Base-by-base conservation (phyloP, 2,113 vertebrate genomes). In the Psettodes erumei region DNA sequence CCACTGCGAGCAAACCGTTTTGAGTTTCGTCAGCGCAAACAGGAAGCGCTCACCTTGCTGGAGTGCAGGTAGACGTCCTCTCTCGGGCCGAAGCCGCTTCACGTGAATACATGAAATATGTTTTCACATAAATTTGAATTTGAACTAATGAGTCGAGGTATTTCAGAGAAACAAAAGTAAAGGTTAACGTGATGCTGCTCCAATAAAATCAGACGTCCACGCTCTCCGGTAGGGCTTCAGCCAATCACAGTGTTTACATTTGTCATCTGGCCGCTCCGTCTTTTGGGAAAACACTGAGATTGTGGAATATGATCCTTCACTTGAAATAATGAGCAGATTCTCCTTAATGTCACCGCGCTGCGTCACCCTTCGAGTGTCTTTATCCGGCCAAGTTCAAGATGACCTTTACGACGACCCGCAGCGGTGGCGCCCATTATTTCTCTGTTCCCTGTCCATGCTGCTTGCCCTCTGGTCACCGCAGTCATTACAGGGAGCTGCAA, bases 401-500 rank as follows among this genome's bases (percentile, higher is more conserved):
- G 50, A 68, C 61, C 70, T 81, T 83, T 78, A n/a, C n/a, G n/a
- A n/a, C n/a, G n/a, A n/a, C n/a, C 48, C 51, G 11, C 35, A 68
- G 65, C 23, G 59, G 65, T 58, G 33, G 61, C 16, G 38, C 25
- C 74, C 25, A 63, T 75, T 69, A 65, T 70, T 59, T 64, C 48
- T 19, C 66, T 51, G 27, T 50, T 65, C 66, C 19, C 43, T 67
- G 48, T 54, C 60, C 51, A 27, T 27, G 19, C n/a, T 65, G 48
- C 28, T 43, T 5, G n/a, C 51, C 61, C 54, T 27, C 5, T 55
- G 62, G 71, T 61, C 56, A 59, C 65, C 51, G 11, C 16, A 53
- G n/a, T 77, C 71, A 79, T 74, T 81, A 75, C 45, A 47, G 56
- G 16, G 18, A 12, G 61, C 40, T n/a, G 50, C 45, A 60, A 16